Evolutionary conservation across 2,888 invertebrate genomes (phyloP).

Genomic region (Drosophila nr. perissopoda): DNA sequence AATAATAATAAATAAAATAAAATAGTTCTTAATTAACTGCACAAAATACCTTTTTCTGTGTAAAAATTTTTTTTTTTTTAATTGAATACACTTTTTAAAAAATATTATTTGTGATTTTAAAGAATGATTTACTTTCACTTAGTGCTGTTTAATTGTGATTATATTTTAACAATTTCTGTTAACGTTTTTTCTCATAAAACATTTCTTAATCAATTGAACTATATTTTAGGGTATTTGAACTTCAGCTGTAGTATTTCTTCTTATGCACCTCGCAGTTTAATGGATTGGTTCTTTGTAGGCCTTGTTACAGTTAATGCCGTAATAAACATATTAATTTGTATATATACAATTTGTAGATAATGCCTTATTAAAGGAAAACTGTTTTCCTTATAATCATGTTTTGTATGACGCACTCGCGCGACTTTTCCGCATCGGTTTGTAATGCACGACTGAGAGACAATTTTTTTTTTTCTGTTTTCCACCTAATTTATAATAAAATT

Average conservation of each 20-base stretch:
- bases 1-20: background rate
- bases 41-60: background rate
- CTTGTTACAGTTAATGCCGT: slow-evolving; percentile 45
- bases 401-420: slow-evolving; percentile 12
- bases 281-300: slow-evolving; percentile 17
- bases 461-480: background rate
- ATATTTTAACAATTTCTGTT: background rate
- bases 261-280: slow-evolving; percentile 10
- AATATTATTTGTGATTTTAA: background rate
- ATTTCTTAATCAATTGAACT: background rate
- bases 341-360: slow-evolving; percentile 19
- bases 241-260: background rate
- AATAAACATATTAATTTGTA: slow-evolving; percentile 11
- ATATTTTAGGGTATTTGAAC: background rate
- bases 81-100: background rate
- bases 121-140: background rate
- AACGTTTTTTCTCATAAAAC: background rate
- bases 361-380: slow-evolving; percentile 14
- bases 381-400: slow-evolving; percentile 17
- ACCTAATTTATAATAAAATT: slow-evolving; percentile 68
- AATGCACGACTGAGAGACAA: slow-evolving; percentile 31
- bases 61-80: accelerated
- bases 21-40: background rate
- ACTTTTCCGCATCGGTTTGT: slow-evolving; percentile 33
- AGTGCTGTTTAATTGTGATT: background rate